phyloP scores from a whole-genome alignment of 2,797 vertebrate species.

The Falco concolor region DNA sequence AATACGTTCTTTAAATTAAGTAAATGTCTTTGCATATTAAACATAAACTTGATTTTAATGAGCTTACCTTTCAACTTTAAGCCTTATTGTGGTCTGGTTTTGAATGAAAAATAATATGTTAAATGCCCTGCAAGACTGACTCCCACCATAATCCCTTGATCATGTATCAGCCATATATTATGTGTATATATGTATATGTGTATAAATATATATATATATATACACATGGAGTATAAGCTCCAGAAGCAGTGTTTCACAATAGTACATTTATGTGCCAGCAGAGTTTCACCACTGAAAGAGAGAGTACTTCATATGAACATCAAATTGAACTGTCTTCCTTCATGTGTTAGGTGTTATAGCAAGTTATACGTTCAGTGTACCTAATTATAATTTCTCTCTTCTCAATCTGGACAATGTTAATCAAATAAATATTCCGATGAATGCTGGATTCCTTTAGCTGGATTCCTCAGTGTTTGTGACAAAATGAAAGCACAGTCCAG shows the following conservation, averaged over 20 bases:
- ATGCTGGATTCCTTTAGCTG: neutral
- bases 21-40: neutral
- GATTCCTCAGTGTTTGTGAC: neutral
- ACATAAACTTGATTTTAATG: neutral
- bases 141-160: neutral
- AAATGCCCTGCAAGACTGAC: neutral
- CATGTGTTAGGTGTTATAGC: neutral
- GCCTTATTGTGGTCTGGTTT: neutral
- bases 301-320: neutral
- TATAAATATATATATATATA: too few relatives aligned
- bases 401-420: neutral
- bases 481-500: neutral
- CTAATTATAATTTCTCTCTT: neutral
- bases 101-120: neutral
- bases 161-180: accelerated
- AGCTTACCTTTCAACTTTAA: neutral
- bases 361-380: neutral
- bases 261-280: neutral
- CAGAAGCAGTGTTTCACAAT: neutral
- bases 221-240: neutral
- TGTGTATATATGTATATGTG: too few relatives aligned
- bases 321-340: neutral
- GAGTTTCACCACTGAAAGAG: neutral
- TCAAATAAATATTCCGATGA: neutral
- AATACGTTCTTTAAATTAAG: neutral